Evolutionary conservation across 1,140 invertebrate species (phyloP), one percentile per base, ranked within the genome.

Genomic region (Pentalonia nigronervosa): DNA sequence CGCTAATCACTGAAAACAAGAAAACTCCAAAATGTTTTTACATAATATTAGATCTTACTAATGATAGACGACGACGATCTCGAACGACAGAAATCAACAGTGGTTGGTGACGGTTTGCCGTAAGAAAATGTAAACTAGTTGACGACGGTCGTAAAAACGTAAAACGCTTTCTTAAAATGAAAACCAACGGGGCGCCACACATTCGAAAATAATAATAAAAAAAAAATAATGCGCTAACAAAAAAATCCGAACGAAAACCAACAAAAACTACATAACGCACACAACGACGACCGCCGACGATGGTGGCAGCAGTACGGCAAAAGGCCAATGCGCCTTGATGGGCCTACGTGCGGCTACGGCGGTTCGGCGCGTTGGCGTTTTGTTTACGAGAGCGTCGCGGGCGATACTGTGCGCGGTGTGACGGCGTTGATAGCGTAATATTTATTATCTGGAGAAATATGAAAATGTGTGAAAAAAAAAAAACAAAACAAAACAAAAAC

Each of bases 361-460:
- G 7, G 90, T 50, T 88, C 36, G 21, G 53, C 53, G 88, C 88
- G 88, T 88, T 56, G 21, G 50, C 50, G 48, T 56, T n/a, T 89
- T 36, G 48, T 89, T 53, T 53, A 88, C 87, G 48, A 50, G 7
- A 30, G 87, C 48, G 20, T 41, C 36, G 25, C 36, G 30, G 25
- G 9, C 34, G 36, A 90, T 25, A 34, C n/a, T 41, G 41, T 30
- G 88, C 36, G 23, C 50, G 20, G 48, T 93, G 81, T 50, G 45
- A 23, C 41, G 48, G 30, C n/a, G 48, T 48, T 21, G 76, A 67
- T 41, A 21, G 23, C 60, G 60, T 76, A 76, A 76, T 76, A 30
- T 76, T 76, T 76, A 76, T 76, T 76, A 76, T 76, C 60, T 76
- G 11, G n/a, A 17, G 60, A 23, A 76, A 76, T n/a, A 76, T 76